These are phyloP conservation scores for Gobio gobio DNA, from an alignment of 2,113 vertebrate genomes.

Conservation along the genomic window DNA sequence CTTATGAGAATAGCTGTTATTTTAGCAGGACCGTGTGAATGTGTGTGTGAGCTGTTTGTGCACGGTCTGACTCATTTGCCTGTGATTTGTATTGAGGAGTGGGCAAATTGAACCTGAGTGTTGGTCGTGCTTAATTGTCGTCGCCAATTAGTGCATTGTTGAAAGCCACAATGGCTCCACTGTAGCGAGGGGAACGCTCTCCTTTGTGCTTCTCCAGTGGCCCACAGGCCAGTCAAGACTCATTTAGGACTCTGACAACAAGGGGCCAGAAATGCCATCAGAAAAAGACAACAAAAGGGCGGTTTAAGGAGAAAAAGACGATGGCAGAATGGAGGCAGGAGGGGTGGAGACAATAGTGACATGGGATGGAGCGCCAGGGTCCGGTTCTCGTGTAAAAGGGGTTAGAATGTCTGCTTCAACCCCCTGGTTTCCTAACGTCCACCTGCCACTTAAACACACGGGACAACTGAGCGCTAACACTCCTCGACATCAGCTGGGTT, in stretches of 20 bases:
- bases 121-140: constrained; percentile 86
- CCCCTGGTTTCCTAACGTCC: constrained; percentile 62
- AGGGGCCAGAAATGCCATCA: constrained; percentile 85
- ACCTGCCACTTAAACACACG: constrained; percentile 58
- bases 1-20: constrained; percentile 36
- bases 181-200: constrained; percentile 84
- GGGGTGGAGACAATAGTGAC: constrained; percentile 73
- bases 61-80: constrained; percentile 59
- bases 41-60: constrained; percentile 48
- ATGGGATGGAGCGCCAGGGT: constrained; percentile 66
- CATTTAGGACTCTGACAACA: constrained; percentile 89
- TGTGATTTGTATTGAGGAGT: constrained; percentile 72
- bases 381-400: constrained; percentile 70
- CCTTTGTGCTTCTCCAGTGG: constrained; percentile 94
- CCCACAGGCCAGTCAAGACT: constrained; percentile 94
- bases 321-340: constrained; percentile 29
- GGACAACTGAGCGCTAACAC: not conserved
- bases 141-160: constrained; percentile 95
- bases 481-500: not conserved
- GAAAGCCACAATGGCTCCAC: constrained; percentile 88
- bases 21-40: constrained; percentile 35
- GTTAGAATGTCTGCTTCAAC: constrained; percentile 70
- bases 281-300: constrained; percentile 82
- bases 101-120: constrained; percentile 83
- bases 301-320: constrained; percentile 72